Base-by-base conservation (phyloP, 2,888 invertebrate species). In the Parnassius smintheus region DNA sequence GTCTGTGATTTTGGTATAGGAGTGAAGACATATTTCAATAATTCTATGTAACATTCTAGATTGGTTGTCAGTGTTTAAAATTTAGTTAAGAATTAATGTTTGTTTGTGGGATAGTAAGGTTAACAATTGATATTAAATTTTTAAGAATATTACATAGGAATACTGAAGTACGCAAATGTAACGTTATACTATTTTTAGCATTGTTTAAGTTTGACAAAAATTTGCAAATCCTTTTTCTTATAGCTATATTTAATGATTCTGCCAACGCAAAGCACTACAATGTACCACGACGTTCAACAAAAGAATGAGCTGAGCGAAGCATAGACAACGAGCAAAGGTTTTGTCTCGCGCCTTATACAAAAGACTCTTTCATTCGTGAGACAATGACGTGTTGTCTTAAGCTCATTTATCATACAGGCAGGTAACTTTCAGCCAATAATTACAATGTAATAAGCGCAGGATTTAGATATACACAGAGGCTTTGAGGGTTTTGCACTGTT, bases 371-470 rank as follows among this genome's bases (percentile, higher is more conserved):
- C 85, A 90, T 85, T 78, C 79, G 73, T 76, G 75, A 82, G 80
- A 91, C 90, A 91, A 91, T 88, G 80, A 80, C 69, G 80, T 70
- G 76, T 81, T 83, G 84, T 85, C 86, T 86, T 83, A 83, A 85
- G 83, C 81, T 91, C 91, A 90, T 91, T 91, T 88, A 89, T 91
- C 90, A 91, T 87, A 84, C 83, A 85, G 82, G 78, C 88, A 87
- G 85, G 87, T 86, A 85, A 91, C 90, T 90, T 88, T 90, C 90
- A 89, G 87, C 84, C 84, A 83, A 85, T 90, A 87, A 90, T 90
- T 89, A 90, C 86, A 87, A 88, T 83, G 88, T 86, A 81, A 59
- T 75, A 62, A 69, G 67, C 58, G 65, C 66, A 80, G 80, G 77
- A 82, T 82, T 77, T 77, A 77, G 75, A 77, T 73, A 74, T 79